Conservation (phyloP, 2,797 vertebrate genomes). For the Megalops cyprinoides region DNA sequence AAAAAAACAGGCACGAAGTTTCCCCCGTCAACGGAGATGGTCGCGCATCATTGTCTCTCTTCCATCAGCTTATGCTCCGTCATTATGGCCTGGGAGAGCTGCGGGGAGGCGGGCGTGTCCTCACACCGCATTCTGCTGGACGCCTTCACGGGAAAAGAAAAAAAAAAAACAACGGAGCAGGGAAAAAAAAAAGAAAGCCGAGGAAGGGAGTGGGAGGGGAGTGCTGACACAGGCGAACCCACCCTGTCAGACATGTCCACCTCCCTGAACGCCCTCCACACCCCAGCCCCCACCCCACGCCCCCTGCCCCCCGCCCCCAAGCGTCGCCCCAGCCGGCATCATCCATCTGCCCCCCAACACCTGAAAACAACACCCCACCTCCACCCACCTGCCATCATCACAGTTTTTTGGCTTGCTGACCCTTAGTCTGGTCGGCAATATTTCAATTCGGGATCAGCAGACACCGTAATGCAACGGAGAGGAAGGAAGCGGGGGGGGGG, state of each 20-base stretch:
- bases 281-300: neutral
- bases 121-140: too few relatives aligned
- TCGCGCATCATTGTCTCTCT: neutral
- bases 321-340: neutral
- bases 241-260: neutral
- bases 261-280: neutral
- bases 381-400: constrained; percentile 62
- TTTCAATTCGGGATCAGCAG: constrained; percentile 72
- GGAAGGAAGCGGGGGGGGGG: constrained; percentile 14
- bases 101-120: neutral
- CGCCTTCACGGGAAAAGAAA: too few relatives aligned
- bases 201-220: neutral
- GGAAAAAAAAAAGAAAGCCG: neutral
- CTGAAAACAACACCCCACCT: constrained; percentile 41
- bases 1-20: neutral
- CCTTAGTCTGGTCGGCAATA: constrained; percentile 66
- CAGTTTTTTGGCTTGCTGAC: constrained; percentile 60
- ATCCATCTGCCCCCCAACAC: neutral
- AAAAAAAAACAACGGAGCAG: neutral
- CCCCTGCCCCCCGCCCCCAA: neutral
- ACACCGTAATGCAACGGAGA: constrained; percentile 49
- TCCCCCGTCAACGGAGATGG: neutral
- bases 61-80: neutral
- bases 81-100: neutral
- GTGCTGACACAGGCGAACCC: neutral